Conservation (phyloP, 2,113 vertebrate genomes). For the Naja naja region DNA sequence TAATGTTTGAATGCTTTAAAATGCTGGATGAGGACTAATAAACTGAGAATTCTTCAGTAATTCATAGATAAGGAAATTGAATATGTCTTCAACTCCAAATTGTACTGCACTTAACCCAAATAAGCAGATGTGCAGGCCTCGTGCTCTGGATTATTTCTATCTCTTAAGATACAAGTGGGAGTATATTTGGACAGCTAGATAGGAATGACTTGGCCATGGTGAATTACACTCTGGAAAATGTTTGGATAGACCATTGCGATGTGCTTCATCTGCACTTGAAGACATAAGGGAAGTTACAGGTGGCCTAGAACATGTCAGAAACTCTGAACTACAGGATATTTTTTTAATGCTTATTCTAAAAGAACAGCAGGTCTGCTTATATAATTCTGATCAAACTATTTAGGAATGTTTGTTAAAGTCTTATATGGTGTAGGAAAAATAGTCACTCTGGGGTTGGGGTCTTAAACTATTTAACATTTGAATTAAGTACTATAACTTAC, state of each 20-base stretch:
- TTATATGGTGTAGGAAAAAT: not conserved
- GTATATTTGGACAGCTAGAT: not conserved
- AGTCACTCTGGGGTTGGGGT: not conserved
- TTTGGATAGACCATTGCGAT: not conserved
- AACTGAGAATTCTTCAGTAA: not conserved
- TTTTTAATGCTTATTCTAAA: not conserved
- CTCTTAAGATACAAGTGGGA: not conserved
- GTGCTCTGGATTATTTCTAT: not conserved
- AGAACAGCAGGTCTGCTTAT: not conserved
- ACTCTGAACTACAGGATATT: not conserved
- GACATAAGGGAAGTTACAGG: not conserved
- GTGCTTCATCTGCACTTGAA: not conserved
- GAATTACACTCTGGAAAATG: not conserved
- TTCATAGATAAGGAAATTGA: not conserved
- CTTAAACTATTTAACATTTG: not conserved
- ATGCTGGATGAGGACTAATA: not conserved
- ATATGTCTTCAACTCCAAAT: not conserved
- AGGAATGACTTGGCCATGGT: not conserved
- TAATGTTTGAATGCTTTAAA: not conserved
- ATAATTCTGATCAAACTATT: not conserved
- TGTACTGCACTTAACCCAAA: not conserved
- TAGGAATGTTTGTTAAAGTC: not conserved
- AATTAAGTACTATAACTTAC: not conserved
- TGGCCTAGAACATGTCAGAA: not conserved
- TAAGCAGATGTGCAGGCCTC: not conserved